Conservation (phyloP, 2,888 invertebrate genomes). For the Drosophila robusta region DNA sequence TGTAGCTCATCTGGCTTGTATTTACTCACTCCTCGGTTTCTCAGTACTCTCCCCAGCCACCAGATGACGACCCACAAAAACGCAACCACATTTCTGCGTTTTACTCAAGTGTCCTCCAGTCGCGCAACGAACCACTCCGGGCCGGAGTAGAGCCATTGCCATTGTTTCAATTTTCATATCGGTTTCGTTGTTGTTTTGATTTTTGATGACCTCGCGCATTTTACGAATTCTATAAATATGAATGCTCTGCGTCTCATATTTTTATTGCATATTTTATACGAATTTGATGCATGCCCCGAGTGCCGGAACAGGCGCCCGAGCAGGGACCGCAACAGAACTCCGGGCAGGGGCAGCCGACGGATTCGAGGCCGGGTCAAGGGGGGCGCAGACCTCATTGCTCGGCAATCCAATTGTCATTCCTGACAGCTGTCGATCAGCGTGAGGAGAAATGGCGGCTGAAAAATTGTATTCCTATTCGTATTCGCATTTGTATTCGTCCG, state of each 20-base stretch:
- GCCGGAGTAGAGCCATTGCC: constrained; percentile 39
- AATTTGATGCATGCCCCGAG: constrained; percentile 28
- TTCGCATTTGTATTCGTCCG: not conserved
- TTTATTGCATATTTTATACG: constrained; percentile 75
- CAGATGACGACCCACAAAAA: constrained; percentile 52
- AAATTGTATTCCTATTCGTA: constrained; percentile 39
- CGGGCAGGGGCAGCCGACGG: not conserved
- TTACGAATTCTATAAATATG: constrained; percentile 62
- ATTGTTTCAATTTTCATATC: constrained; percentile 76
- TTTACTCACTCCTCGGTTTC: not conserved
- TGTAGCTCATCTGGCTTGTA: constrained; percentile 15
- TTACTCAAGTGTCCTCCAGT: constrained; percentile 61
- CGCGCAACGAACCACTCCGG: constrained; percentile 32
- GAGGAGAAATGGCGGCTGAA: constrained; percentile 73
- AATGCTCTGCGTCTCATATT: constrained; percentile 62
- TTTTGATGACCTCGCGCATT: constrained; percentile 73
- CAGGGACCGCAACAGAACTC: not conserved
- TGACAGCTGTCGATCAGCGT: constrained; percentile 83
- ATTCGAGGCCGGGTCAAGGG: not conserved
- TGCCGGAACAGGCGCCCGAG: constrained; percentile 3
- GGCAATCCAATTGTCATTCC: constrained; percentile 79
- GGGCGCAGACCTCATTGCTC: constrained; percentile 17
- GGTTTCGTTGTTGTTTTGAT: constrained; percentile 39
- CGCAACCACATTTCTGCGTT: constrained; percentile 75
- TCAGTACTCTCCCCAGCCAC: not conserved